Base-by-base conservation (phyloP, 2,113 vertebrate species). In the Poeciliopsis retropinna region DNA sequence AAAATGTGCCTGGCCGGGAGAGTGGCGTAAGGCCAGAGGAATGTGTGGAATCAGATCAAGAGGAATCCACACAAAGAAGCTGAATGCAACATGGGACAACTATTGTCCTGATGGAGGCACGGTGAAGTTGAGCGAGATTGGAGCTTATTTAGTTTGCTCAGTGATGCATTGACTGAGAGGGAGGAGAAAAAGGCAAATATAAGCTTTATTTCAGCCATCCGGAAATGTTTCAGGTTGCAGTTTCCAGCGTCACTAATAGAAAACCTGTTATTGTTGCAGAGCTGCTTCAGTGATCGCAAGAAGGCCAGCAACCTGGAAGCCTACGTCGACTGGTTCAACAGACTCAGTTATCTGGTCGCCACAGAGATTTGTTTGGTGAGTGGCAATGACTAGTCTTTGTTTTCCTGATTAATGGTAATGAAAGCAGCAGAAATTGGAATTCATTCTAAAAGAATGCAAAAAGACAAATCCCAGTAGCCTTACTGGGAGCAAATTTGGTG, bases 311-410 rank as follows among this genome's bases (percentile, higher is more conserved):
- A 96, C 76, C 94, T 99, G 76, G 95, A 97, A 87, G 96, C 96
- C 0, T 99, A 98, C 0, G 96, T 99, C 31, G 97, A 98, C 63
- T 99, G 98, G 98, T 99, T 99, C 90, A 99, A 99, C 92, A 94
- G 97, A 60, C 96, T 99, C 75, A 99, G 97, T 81, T 99, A 97
- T 91, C 85, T 99, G 90, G 97, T 98, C 67, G 97, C 98, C 1
- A 97, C 97, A 7, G 98, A 99, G 91, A 98, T 98, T 86, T 99
- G 98, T 88, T 95, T 97, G 96, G 97, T 98, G 80, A 95, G 96
- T 68, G 4, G 60, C 6, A 28, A 68, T 0, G n/a, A 17, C 0
- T 12, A 34, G 47, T 66, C 15, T 28, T 57, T 71, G 4, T 62
- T 22, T 63, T 30, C 11, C 15, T 37, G 63, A 29, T 44, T 47